Evolutionary conservation across 2,888 invertebrate species (phyloP).

Genomic region (Nipponacmea schrenckii): DNA sequence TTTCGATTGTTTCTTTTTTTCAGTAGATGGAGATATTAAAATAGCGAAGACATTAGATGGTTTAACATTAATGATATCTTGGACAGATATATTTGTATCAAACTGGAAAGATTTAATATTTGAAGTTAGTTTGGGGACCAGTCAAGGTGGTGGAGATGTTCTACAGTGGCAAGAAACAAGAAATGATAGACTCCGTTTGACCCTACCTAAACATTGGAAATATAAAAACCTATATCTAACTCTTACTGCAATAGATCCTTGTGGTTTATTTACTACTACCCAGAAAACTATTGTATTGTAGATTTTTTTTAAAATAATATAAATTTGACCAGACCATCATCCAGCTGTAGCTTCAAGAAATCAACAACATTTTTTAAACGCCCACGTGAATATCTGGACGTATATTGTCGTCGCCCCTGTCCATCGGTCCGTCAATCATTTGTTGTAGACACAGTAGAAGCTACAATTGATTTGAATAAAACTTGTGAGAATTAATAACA

Average conservation of each 20-base stretch:
- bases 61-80: not conserved
- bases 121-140: not conserved
- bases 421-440: too few relatives aligned
- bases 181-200: not conserved
- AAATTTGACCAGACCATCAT: too few relatives aligned
- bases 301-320: too few relatives aligned
- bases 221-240: not conserved
- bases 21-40: too few relatives aligned
- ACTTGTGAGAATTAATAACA: too few relatives aligned
- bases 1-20: too few relatives aligned
- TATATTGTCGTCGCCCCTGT: too few relatives aligned
- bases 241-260: constrained; percentile 1
- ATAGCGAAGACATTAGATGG: not conserved
- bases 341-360: too few relatives aligned
- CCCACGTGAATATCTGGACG: too few relatives aligned
- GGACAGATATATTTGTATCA: not conserved
- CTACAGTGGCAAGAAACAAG: not conserved
- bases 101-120: not conserved
- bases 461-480: too few relatives aligned
- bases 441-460: too few relatives aligned
- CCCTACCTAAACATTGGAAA: not conserved
- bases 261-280: not conserved
- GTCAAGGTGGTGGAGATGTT: not conserved
- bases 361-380: too few relatives aligned
- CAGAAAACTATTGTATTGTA: not conserved